phyloP scores from a whole-genome alignment of 2,797 vertebrate genomes.

The Karalla daura region DNA sequence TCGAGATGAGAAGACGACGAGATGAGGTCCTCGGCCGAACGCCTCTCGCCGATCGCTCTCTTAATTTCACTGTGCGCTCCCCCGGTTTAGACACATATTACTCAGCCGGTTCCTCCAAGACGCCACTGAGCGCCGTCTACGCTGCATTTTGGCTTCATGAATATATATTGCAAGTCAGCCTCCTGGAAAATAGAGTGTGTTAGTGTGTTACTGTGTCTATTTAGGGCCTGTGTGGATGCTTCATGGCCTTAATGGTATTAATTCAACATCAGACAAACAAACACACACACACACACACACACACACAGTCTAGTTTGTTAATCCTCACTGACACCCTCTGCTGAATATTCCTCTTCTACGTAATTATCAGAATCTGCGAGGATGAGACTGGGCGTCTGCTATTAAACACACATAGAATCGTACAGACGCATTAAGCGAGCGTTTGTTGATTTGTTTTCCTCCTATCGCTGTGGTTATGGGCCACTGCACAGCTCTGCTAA shows the following conservation, averaged over 20 bases:
- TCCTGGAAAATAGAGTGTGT: conserved; percentile 66
- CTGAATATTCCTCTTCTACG: conserved; percentile 14
- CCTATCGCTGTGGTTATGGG: conserved; percentile 45
- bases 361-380: conserved; percentile 41
- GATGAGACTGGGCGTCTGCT: background rate
- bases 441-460: conserved; percentile 46
- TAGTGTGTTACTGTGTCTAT: conserved; percentile 57
- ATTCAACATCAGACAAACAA: conserved; percentile 37
- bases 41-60: conserved; percentile 32
- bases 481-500: conserved; percentile 39
- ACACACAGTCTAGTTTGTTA: conserved; percentile 27
- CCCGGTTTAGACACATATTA: conserved; percentile 41
- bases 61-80: conserved; percentile 25
- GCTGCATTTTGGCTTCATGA: conserved; percentile 63
- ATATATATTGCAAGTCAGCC: conserved; percentile 68
- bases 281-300: conserved; percentile 9
- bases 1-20: too few species aligned
- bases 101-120: conserved; percentile 43
- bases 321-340: conserved; percentile 23
- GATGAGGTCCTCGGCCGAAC: too few species aligned
- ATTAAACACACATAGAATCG: background rate
- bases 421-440: conserved; percentile 3
- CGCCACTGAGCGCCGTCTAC: conserved; percentile 52
- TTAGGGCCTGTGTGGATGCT: conserved; percentile 45
- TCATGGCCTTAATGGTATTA: conserved; percentile 48